Conservation (phyloP, 2,888 invertebrate genomes). For the Cosmopolites sordidus region DNA sequence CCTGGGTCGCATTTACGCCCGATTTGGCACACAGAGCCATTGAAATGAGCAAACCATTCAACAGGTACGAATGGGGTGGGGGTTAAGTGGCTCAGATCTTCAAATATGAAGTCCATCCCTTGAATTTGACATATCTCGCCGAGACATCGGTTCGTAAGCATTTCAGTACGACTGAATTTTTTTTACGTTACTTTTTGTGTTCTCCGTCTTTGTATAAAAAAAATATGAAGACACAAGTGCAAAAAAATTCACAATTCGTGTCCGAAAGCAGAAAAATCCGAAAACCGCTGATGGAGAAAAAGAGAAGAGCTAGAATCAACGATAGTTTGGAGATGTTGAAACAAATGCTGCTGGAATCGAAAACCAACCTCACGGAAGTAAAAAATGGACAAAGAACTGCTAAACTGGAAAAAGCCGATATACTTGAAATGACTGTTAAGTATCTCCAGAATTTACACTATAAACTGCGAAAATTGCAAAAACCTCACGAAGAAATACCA, state of each 20-base stretch:
- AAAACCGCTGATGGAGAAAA: slow-evolving; percentile 55
- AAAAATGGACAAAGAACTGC: slow-evolving; percentile 48
- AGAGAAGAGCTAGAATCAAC: slow-evolving; percentile 53
- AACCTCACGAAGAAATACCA: neutral
- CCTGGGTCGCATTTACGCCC: slow-evolving; percentile 13
- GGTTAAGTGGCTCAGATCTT: slow-evolving; percentile 13
- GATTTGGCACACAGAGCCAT: slow-evolving; percentile 15
- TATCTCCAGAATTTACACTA: slow-evolving; percentile 54
- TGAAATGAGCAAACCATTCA: slow-evolving; percentile 21
- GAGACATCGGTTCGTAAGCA: slow-evolving; percentile 1
- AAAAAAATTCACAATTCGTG: slow-evolving; percentile 29
- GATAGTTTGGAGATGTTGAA: slow-evolving; percentile 53
- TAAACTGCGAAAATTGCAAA: slow-evolving; percentile 30
- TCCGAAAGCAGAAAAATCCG: slow-evolving; percentile 48
- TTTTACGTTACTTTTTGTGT: too few relatives aligned
- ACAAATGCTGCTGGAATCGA: slow-evolving; percentile 49
- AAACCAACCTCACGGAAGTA: slow-evolving; percentile 39
- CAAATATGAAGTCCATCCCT: slow-evolving; percentile 12
- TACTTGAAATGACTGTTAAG: slow-evolving; percentile 59
- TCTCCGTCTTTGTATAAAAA: too few relatives aligned
- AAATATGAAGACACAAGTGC: slow-evolving; percentile 34
- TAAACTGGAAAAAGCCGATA: slow-evolving; percentile 63
- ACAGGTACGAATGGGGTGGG: slow-evolving; percentile 14
- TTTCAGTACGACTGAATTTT: too few relatives aligned
- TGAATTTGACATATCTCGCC: slow-evolving; percentile 13